Evolutionary conservation across 1,140 invertebrate species (phyloP), one percentile per base, ranked within the genome.

Genomic region (Zaprionus inermis): DNA sequence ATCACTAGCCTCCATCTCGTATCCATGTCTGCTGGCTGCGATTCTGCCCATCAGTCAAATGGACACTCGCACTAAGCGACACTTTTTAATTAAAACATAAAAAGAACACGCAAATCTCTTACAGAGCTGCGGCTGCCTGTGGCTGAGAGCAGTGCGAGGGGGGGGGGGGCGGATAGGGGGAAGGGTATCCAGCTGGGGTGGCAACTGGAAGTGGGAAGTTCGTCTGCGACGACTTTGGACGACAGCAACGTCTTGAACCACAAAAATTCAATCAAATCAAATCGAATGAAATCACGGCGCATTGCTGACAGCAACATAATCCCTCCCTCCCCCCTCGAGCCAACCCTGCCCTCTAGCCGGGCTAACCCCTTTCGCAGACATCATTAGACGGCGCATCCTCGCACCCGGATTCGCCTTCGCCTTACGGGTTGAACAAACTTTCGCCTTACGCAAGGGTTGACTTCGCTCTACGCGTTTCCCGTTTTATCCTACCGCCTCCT

Each of bases 191-290:
- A 7, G 10, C n/a, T 16, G 38, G 38, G n/a, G n/a, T 30, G 20
- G 30, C 7, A 58, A 18, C 22, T 9, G 16, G 20, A 51, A n/a
- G n/a, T n/a, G 12, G 14, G 14, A 22, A 59, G 34, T 30, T 24
- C 22, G 46, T 18, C 38, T 54, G 20, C 24, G 4, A 7, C 24
- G 4, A 7, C 30, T 32, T 32, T 28, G 24, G 24, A 28, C 24
- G 30, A 7, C 5, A 32, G 30, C 30, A 14, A 38, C 14, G 36
- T 54, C 24, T 22, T 54, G 18, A n/a, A 56, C 85, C 85, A 79
- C 85, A 90, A 75, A 90, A 90, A 85, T 90, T 89, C 85, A 90
- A 89, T 89, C 85, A 89, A 89, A 90, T 49, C 44, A 90, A 90
- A 85, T 90, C 90, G 86, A 89, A 89, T 89, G 86, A 89, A 89